Evolutionary conservation across 2,888 invertebrate genomes (phyloP).

Genomic region (Coleophora flavipennella): DNA sequence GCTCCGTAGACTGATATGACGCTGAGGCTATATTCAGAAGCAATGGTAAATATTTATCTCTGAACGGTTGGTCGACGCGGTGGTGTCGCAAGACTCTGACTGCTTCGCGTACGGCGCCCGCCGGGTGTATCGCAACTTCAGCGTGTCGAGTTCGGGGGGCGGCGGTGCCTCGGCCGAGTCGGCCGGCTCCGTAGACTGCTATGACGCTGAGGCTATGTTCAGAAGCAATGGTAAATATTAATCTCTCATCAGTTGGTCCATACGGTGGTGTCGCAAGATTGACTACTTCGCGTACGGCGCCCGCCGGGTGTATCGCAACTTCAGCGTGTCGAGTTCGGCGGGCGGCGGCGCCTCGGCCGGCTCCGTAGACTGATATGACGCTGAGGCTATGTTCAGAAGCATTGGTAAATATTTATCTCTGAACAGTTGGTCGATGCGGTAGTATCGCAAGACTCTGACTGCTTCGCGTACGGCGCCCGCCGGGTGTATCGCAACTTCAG

Average conservation of each 20-base stretch:
- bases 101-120: conserved; percentile 93
- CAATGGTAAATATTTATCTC: conserved; percentile 55
- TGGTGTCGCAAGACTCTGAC: conserved; percentile 90
- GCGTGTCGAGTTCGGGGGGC: conserved; percentile 78
- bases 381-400: conserved; percentile 74
- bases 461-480: too few species aligned
- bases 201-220: conserved; percentile 78
- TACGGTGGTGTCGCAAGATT: too few species aligned
- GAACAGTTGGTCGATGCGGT: too few species aligned
- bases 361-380: conserved; percentile 83
- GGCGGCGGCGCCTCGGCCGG: conserved; percentile 77
- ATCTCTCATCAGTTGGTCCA: too few species aligned
- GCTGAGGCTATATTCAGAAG: conserved; percentile 75
- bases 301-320: conserved; percentile 85
- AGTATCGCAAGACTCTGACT: too few species aligned
- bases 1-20: conserved; percentile 83
- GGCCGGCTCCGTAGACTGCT: conserved; percentile 83
- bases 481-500: too few species aligned
- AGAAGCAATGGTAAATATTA: conserved; percentile 63
- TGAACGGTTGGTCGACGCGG: conserved; percentile 81
- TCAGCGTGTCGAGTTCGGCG: conserved; percentile 81
- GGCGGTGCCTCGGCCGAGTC: conserved; percentile 77
- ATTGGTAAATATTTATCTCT: conserved; percentile 63
- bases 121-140: conserved; percentile 89
- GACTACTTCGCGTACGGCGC: conserved; percentile 78